Conservation (phyloP, 2,797 vertebrate genomes). For the Alauda arvensis region DNA sequence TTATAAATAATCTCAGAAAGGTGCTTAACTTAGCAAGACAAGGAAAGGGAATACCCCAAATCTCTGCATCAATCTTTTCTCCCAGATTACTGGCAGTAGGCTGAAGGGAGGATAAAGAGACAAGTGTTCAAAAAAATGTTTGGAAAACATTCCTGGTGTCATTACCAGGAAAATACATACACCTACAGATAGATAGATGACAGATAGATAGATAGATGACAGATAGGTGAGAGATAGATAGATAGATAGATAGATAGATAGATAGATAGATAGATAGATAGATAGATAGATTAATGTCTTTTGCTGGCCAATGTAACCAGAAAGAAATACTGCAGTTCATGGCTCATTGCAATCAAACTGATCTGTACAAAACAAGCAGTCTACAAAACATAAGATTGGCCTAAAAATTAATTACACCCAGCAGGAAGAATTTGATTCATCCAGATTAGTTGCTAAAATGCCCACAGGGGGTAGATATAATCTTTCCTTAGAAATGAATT, state of each 20-base stretch:
- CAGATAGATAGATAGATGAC: not conserved
- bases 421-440: slow-evolving; percentile 34
- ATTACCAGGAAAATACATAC: not conserved
- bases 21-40: not conserved
- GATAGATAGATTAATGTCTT: not conserved
- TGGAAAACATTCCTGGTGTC: not conserved
- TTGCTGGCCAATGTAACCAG: not conserved
- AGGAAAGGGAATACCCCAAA: not conserved
- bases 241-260: not conserved
- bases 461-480: slow-evolving; percentile 3
- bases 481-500: slow-evolving; percentile 42
- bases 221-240: not conserved
- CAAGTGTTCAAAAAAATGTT: not conserved
- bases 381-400: slow-evolving; percentile 25
- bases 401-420: slow-evolving; percentile 63
- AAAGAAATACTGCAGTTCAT: not conserved
- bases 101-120: not conserved
- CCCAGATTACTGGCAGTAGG: not conserved
- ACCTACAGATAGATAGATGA: not conserved
- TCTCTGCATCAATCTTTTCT: not conserved
- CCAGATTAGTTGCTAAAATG: slow-evolving; percentile 37
- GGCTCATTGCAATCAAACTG: not conserved
- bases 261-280: no score
- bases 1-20: not conserved
- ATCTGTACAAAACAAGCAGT: slow-evolving; percentile 12